These are phyloP conservation scores for Heliothis subflexa DNA, from an alignment of 1,140 invertebrate genomes.

Conservation along the genomic window DNA sequence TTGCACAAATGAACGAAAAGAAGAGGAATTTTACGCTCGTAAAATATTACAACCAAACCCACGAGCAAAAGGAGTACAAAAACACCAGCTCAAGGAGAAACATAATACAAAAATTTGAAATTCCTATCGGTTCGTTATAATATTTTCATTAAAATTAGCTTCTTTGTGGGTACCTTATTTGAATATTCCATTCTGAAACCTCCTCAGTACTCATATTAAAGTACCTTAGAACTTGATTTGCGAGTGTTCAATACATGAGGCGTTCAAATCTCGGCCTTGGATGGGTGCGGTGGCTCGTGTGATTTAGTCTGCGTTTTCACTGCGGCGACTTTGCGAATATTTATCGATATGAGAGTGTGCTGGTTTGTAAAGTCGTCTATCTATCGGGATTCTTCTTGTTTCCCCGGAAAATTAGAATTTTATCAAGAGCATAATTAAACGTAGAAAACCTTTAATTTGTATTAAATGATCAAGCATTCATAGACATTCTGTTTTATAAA, in stretches of 20 bases:
- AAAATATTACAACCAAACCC: not conserved
- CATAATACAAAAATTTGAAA: slow-evolving; percentile 50
- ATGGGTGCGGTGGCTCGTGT: not conserved
- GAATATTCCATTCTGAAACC: slow-evolving; percentile 46
- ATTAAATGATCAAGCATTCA: too few species aligned
- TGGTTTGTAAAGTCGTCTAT: not conserved
- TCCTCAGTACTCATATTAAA: not conserved
- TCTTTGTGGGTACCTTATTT: slow-evolving; percentile 44
- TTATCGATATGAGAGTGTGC: not conserved
- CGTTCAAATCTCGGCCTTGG: slow-evolving; percentile 23
- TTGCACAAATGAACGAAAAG: too few species aligned
- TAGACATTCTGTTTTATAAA: too few species aligned
- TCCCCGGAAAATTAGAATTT: too few species aligned
- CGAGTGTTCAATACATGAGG: slow-evolving; percentile 46
- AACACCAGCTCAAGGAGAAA: slow-evolving; percentile 31
- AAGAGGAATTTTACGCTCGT: too few species aligned
- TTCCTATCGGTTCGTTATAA: slow-evolving; percentile 50
- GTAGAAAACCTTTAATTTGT: too few species aligned
- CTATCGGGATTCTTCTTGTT: too few species aligned
- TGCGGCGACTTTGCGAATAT: slow-evolving; percentile 23
- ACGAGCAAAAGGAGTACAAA: not conserved
- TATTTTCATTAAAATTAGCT: slow-evolving; percentile 52
- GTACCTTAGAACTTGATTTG: slow-evolving; percentile 25
- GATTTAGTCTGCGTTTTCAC: slow-evolving; percentile 14
- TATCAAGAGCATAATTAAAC: too few species aligned